phyloP scores from a whole-genome alignment of 2,797 vertebrate genomes.

The Sebastes paucispinis region DNA sequence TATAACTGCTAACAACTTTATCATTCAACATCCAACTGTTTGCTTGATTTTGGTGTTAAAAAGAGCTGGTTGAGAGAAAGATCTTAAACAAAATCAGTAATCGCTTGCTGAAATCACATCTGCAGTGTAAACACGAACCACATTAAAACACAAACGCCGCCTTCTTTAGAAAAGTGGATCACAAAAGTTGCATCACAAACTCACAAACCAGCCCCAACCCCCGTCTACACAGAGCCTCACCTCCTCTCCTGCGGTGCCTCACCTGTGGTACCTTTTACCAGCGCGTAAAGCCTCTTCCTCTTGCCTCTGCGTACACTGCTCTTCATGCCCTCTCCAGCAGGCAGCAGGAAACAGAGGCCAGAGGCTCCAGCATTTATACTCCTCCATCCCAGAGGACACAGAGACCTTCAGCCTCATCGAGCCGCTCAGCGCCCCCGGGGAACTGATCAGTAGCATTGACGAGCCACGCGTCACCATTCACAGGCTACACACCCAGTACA shows the following conservation, averaged over 20 bases:
- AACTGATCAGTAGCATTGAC: conserved; percentile 64
- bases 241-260: conserved; percentile 50
- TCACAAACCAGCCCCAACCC: neutral
- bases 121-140: neutral
- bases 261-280: conserved; percentile 63
- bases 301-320: conserved; percentile 36
- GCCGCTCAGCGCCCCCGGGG: conserved; percentile 62
- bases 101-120: neutral
- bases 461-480: conserved; percentile 24
- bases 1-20: neutral
- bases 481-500: conserved; percentile 10
- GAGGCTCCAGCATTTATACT: conserved; percentile 72
- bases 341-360: conserved; percentile 21
- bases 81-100: neutral
- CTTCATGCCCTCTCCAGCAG: conserved; percentile 52
- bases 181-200: neutral
- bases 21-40: neutral
- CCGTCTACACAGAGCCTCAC: conserved; percentile 14
- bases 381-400: conserved; percentile 61
- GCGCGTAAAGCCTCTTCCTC: conserved; percentile 30
- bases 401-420: conserved; percentile 78
- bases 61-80: neutral
- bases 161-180: neutral
- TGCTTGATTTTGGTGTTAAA: neutral
- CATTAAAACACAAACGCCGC: neutral